Evolutionary conservation across 2,888 invertebrate genomes (phyloP), one percentile per base, ranked within the genome.

Genomic region (Tribolium freemani): DNA sequence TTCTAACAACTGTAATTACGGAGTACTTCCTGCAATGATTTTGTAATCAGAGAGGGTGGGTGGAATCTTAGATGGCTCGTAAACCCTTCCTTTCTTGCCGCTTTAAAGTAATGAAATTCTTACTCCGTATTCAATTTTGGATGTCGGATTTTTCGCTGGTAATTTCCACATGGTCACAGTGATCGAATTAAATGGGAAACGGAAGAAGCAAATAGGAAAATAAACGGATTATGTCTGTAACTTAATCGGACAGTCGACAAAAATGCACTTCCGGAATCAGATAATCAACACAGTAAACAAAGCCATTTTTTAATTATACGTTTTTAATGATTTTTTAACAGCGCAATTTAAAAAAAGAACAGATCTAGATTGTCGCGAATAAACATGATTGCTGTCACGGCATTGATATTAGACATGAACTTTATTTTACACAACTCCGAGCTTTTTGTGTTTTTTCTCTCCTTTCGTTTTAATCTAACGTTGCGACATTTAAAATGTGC

Each of bases 1-100:
- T 21, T 54, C 58, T 46, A 73, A 69, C 71, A 50, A 56, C 75
- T 75, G 78, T 79, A 82, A 82, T 82, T 82, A 78, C 77, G 73
- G 74, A 75, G 75, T 77, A 79, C 79, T 79, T 80, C 79, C 78
- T 77, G 77, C 81, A 82, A 83, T 82, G 82, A 83, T 83, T 82
- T 82, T 81, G 82, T 82, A 83, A 83, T 82, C 82, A 81, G 79
- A 79, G 77, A 38, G 38, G 76, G 77, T 75, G 76, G 70, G 75
- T 75, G 81, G 81, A 83, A 81, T 82, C 81, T 81, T 78, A 76
- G 77, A 77, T 77, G 78, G 78, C 78, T 80, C 79, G 78, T 78
- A 77, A 82, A 82, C 81, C 81, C 79, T 81, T 80, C 78, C 78
- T 71, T 75, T 77, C 66, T 57, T 21, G 61, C 72, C 73, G 54